Evolutionary conservation across 2,797 vertebrate species (phyloP).

Genomic region (Salarias fasciatus): DNA sequence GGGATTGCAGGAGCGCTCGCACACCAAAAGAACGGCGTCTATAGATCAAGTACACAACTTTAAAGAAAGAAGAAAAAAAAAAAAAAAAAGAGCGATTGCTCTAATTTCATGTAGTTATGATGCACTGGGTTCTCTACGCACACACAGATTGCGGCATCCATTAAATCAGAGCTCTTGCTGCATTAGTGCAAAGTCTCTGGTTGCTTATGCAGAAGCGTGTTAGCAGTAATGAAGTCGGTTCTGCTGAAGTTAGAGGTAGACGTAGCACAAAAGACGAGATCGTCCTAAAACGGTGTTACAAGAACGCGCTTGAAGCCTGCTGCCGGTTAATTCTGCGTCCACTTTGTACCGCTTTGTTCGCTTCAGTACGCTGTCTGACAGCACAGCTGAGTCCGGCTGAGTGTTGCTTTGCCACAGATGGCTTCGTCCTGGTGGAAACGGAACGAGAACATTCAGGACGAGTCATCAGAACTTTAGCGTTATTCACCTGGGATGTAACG

Average conservation of each 20-base stretch:
- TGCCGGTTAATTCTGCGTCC: not conserved
- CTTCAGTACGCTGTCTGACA: not conserved
- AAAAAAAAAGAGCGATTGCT: slow-evolving; percentile 19
- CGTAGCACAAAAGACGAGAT: no score
- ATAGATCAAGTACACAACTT: slow-evolving; percentile 35
- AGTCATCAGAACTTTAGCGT: slow-evolving; percentile 11
- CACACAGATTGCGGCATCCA: slow-evolving; percentile 9
- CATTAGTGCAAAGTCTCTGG: not conserved
- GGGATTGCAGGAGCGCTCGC: slow-evolving; percentile 19
- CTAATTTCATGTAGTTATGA: slow-evolving; percentile 49
- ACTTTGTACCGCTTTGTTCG: slow-evolving; percentile 1
- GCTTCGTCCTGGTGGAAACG: not conserved
- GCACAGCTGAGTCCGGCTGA: slow-evolving; percentile 15
- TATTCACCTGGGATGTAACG: no score
- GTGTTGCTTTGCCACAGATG: slow-evolving; percentile 19
- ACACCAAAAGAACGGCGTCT: slow-evolving; percentile 22
- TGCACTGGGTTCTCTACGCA: slow-evolving; percentile 11
- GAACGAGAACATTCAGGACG: slow-evolving; percentile 27
- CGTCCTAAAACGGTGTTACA: no score
- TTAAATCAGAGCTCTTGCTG: slow-evolving; percentile 5
- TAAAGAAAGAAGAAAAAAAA: no score
- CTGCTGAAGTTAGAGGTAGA: no score
- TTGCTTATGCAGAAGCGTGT: no score
- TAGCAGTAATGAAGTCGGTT: no score
- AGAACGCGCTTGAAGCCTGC: no score